Evolutionary conservation across 2,113 vertebrate genomes (phyloP).

Genomic region (Addax nasomaculatus): DNA sequence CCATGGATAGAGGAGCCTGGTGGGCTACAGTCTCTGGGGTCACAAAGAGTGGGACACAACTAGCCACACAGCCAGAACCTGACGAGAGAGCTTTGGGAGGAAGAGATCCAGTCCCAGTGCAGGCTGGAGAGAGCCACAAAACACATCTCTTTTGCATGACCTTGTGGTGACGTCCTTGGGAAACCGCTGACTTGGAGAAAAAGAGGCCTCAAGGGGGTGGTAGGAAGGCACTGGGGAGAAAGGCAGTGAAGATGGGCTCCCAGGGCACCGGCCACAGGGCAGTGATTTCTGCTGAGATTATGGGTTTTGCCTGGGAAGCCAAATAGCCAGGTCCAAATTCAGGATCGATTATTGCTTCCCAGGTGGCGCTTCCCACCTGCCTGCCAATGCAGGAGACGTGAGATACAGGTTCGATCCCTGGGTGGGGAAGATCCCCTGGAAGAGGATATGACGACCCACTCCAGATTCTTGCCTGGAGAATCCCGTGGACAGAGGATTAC

Average conservation of each 20-base stretch:
- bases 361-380: neutral
- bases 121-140: neutral
- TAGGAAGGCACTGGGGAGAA: fast-evolving
- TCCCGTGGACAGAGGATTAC: neutral
- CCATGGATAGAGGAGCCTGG: neutral
- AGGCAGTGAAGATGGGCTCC: neutral
- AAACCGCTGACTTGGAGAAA: neutral
- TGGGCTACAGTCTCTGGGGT: neutral
- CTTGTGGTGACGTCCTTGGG: neutral
- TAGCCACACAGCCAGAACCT: neutral
- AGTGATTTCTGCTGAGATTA: neutral
- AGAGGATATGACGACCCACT: neutral
- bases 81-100: neutral
- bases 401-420: neutral
- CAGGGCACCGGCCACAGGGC: neutral
- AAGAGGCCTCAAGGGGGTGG: fast-evolving
- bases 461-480: neutral
- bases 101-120: neutral
- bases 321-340: no score
- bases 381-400: neutral
- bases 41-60: neutral
- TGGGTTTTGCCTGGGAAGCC: neutral
- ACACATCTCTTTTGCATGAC: fast-evolving
- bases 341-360: neutral
- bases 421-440: neutral